Conservation (phyloP, 2,113 vertebrate genomes). For the Bubo scandiacus region DNA sequence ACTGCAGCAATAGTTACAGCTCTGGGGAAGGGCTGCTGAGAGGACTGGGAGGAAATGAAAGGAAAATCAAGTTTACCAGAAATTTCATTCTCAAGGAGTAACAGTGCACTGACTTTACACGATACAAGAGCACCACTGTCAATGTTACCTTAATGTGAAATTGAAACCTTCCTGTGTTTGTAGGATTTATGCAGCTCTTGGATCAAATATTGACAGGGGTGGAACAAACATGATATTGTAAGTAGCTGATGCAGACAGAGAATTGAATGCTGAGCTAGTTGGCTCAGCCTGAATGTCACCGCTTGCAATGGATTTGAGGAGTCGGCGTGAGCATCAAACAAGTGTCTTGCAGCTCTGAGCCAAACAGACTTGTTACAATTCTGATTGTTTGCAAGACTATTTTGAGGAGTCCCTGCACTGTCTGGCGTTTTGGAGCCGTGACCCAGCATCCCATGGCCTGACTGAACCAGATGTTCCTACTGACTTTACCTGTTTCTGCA, state of each 20-base stretch:
- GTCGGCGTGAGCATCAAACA: not conserved
- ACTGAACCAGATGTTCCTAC: not conserved
- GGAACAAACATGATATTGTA: not conserved
- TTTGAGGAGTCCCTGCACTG: constrained; percentile 9
- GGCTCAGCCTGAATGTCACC: not conserved
- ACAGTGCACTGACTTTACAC: constrained; percentile 19
- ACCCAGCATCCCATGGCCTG: not conserved
- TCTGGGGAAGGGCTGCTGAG: not conserved
- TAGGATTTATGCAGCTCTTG: constrained; percentile 36
- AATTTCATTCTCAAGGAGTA: constrained; percentile 48
- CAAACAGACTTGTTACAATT: constrained; percentile 39
- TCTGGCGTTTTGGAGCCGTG: not conserved
- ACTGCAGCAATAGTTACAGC: constrained; percentile 61
- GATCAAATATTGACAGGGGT: constrained; percentile 48
- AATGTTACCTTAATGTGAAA: constrained; percentile 50
- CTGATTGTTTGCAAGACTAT: constrained; percentile 2
- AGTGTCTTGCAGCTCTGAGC: constrained; percentile 67
- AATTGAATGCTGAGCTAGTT: constrained; percentile 16
- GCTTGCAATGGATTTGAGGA: not conserved
- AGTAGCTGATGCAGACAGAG: constrained; percentile 18
- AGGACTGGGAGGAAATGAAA: not conserved
- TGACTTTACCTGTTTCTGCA: constrained; percentile 53
- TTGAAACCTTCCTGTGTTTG: constrained; percentile 40
- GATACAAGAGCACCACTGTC: constrained; percentile 26
- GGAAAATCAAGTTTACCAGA: constrained; percentile 24